Conservation (phyloP, 2,113 vertebrate genomes). For the Candoia aspera region DNA sequence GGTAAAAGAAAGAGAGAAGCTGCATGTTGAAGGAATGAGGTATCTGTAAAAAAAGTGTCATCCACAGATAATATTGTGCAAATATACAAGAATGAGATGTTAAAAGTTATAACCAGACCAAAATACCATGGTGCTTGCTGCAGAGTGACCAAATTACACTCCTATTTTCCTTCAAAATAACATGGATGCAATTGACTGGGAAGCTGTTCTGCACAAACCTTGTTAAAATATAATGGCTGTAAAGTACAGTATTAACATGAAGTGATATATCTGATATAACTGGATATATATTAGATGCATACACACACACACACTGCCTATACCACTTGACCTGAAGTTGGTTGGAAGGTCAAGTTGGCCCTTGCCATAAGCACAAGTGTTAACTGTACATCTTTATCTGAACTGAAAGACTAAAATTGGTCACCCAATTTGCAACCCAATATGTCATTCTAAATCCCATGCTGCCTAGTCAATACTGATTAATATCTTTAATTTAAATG, state of each 20-base stretch:
- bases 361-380: not conserved
- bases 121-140: not conserved
- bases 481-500: not conserved
- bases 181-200: not conserved
- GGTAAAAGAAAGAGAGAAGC: constrained; percentile 19
- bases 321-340: not conserved
- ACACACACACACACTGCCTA: not conserved
- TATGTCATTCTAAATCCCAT: not conserved
- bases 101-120: not conserved
- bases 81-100: not conserved
- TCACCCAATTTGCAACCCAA: not conserved
- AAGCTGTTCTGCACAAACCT: not conserved
- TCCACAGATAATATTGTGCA: not conserved
- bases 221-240: not conserved
- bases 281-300: not conserved
- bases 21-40: not conserved
- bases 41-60: not conserved
- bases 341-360: not conserved
- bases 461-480: not conserved
- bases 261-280: not conserved
- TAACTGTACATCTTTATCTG: not conserved
- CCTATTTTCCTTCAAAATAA: not conserved
- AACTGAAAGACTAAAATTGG: not conserved
- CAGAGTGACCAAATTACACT: not conserved
- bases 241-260: not conserved